Base-by-base conservation (phyloP, 1,140 invertebrate species). In the Drosophila eugracilis region DNA sequence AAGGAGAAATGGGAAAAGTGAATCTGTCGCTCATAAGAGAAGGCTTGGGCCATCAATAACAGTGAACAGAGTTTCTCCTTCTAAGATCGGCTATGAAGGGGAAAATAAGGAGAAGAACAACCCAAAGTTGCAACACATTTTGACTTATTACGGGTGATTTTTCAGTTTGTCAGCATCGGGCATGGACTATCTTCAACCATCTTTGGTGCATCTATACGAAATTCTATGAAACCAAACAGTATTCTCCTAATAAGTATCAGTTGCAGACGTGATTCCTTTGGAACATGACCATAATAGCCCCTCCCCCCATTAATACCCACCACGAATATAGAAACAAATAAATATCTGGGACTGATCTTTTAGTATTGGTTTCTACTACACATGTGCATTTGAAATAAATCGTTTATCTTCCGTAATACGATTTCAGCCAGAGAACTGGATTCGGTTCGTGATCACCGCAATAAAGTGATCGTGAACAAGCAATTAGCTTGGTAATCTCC, bases 81-180 rank as follows among this genome's bases (percentile, higher is more conserved):
- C n/a, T n/a, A 22, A 10, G 21, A 42, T 42, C 39, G 39, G 19
- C 37, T 19, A 37, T n/a, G 10, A 15, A 36, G 42, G 19, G 42
- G 19, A 62, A 34, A 41, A 59, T 36, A 26, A 19, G 57, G n/a
- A 37, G 22, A 41, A 42, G n/a, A 41, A 53, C 22, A 14, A 10
- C 21, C 49, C 22, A 45, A 19, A 73, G 67, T 48, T 37, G 60
- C 72, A 59, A 42, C 57, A 70, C 30, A 37, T 60, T 81, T 80
- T 84, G 78, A 88, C 78, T 88, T 88, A 88, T 88, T 88, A 54
- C 75, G 21, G 52, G 71, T 78, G 78, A 88, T 88, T 88, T 88
- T 83, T 88, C 83, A 75, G 70, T 88, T 88, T 88, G 83, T 88
- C 83, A 75, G 70, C 75, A 88, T 88, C 74, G 83, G 83, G 78